These are phyloP conservation scores for Avahi laniger DNA, from an alignment of 2,797 vertebrate species.

Conservation along the genomic window DNA sequence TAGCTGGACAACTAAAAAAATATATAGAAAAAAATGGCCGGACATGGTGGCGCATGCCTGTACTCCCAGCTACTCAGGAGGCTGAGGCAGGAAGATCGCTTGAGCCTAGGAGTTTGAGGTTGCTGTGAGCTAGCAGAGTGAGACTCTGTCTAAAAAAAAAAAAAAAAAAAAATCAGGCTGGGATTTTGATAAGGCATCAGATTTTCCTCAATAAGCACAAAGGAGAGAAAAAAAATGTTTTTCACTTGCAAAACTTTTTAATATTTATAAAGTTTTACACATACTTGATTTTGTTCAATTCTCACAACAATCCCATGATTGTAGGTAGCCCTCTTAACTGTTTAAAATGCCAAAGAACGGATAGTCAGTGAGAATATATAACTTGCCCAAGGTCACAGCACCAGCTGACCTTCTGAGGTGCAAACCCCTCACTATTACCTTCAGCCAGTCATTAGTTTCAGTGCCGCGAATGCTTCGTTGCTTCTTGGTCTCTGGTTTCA, in stretches of 20 bases:
- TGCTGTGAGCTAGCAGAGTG: too few species aligned
- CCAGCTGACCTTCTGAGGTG: background rate
- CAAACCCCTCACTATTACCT: background rate
- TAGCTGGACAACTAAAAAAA: too few species aligned
- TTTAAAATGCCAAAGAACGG: background rate
- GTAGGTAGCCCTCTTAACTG: background rate
- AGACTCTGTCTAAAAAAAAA: too few species aligned
- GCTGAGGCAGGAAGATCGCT: too few species aligned
- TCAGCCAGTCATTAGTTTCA: background rate
- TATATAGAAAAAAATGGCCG: too few species aligned
- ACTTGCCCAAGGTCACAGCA: background rate
- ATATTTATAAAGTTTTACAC: background rate
- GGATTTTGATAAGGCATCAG: conserved; percentile 38
- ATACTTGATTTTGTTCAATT: conserved; percentile 33
- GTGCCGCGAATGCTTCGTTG: background rate
- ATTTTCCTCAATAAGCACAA: conserved; percentile 2
- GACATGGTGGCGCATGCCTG: too few species aligned
- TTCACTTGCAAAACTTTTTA: conserved; percentile 33
- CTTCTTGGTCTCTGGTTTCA: background rate
- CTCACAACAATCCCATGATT: background rate
- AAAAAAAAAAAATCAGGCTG: conserved; percentile 32
- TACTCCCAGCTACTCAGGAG: too few species aligned
- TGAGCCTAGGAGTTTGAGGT: too few species aligned
- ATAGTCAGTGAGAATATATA: background rate
- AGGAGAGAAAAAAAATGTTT: conserved; percentile 7